Evolutionary conservation across 2,113 vertebrate species (phyloP).

Genomic region (Callospermophilus lateralis): DNA sequence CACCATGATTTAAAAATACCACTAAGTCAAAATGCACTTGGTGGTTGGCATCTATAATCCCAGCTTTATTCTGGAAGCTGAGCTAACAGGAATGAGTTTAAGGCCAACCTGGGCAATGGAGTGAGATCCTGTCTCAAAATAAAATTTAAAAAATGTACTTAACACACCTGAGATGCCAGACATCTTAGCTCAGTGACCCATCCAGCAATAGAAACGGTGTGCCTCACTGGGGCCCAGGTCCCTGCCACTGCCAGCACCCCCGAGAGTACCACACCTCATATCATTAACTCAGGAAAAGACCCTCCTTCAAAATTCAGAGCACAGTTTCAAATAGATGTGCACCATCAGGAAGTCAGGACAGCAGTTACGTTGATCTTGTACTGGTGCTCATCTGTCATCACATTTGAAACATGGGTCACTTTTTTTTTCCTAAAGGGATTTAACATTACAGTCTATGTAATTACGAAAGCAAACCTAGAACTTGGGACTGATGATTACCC

Average conservation of each 20-base stretch:
- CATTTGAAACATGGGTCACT: background rate
- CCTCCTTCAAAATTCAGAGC: background rate
- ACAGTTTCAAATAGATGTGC: background rate
- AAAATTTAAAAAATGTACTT: background rate
- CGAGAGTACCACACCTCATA: background rate
- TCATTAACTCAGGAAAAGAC: background rate
- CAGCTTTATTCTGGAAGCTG: background rate
- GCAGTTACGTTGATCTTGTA: background rate
- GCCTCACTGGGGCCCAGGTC: background rate
- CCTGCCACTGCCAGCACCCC: background rate
- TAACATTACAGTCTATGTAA: background rate
- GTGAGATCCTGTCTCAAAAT: background rate
- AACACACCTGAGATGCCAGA: too few relatives aligned
- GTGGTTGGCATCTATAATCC: background rate
- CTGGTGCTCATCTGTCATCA: background rate
- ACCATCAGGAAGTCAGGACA: background rate
- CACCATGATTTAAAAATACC: background rate
- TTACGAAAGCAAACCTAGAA: background rate
- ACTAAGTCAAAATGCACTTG: background rate
- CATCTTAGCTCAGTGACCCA: background rate
- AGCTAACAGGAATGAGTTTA: background rate
- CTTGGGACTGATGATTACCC: background rate
- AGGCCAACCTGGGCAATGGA: background rate
- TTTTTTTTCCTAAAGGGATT: conserved; percentile 24
- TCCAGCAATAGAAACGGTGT: too few relatives aligned